phyloP scores from a whole-genome alignment of 2,888 invertebrate species.

The Melanargia galathea region DNA sequence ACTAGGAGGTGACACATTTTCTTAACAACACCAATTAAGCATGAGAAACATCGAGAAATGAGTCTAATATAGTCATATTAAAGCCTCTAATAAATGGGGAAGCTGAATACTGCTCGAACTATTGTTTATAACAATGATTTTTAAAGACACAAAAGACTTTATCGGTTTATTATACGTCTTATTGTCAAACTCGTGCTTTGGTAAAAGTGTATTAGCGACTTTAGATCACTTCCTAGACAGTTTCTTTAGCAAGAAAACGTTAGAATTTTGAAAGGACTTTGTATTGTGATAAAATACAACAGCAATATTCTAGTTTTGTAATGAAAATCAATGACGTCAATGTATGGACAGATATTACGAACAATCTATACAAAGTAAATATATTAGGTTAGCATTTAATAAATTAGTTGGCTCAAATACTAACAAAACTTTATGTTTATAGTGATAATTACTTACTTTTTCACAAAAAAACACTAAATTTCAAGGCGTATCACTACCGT shows the following conservation, averaged over 20 bases:
- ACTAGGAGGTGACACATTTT: slow-evolving; percentile 72
- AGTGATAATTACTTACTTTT: slow-evolving; percentile 69
- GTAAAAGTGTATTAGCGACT: slow-evolving; percentile 15
- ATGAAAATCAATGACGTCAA: slow-evolving; percentile 76
- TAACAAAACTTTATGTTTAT: slow-evolving; percentile 37
- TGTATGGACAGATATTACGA: slow-evolving; percentile 40
- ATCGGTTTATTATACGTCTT: slow-evolving; percentile 1
- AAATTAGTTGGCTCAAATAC: neutral
- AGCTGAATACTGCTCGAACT: neutral
- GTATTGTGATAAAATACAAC: slow-evolving; percentile 42
- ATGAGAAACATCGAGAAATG: slow-evolving; percentile 51
- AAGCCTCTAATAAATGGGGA: slow-evolving; percentile 1
- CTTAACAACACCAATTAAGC: slow-evolving; percentile 74
- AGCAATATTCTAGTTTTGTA: slow-evolving; percentile 55
- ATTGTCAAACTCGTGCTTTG: neutral
- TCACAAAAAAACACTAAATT: slow-evolving; percentile 55
- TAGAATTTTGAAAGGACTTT: slow-evolving; percentile 37
- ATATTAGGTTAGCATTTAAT: slow-evolving; percentile 12
- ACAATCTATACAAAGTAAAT: slow-evolving; percentile 2
- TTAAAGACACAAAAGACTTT: neutral
- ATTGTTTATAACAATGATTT: slow-evolving; percentile 6
- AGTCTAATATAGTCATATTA: slow-evolving; percentile 4
- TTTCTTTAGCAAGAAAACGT: slow-evolving; percentile 20
- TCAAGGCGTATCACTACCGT: slow-evolving; percentile 73
- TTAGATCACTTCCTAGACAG: slow-evolving; percentile 12